Conservation (phyloP, 2,797 vertebrate genomes). For the Tragopan temminckii region DNA sequence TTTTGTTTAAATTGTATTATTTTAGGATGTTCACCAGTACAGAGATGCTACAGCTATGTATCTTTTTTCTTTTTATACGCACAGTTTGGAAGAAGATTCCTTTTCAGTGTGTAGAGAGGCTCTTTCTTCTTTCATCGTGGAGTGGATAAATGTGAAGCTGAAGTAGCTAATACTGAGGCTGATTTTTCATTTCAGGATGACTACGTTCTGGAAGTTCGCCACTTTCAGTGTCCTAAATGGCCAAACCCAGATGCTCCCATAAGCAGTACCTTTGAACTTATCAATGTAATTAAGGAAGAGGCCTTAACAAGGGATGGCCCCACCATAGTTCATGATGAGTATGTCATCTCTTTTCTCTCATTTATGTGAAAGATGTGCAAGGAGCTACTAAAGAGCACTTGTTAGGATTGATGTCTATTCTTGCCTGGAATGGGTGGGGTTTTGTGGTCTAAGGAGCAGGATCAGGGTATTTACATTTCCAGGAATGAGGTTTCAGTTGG, state of each 20-base stretch:
- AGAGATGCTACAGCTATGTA: not conserved
- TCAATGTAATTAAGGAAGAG: conserved; percentile 99
- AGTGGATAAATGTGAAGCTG: not conserved
- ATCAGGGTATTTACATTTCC: not conserved
- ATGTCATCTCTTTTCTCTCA: conserved; percentile 71
- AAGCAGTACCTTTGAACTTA: conserved; percentile 97
- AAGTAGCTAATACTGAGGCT: conserved; percentile 18
- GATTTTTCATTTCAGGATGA: conserved; percentile 88
- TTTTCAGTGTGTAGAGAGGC: not conserved
- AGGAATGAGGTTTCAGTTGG: not conserved
- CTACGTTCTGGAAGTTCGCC: conserved; percentile 97
- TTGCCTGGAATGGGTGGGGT: not conserved
- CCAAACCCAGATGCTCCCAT: conserved; percentile 96
- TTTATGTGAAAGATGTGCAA: not conserved
- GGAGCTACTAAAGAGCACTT: not conserved
- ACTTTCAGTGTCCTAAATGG: conserved; percentile 99
- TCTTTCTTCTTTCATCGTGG: not conserved
- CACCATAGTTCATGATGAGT: conserved; percentile 99
- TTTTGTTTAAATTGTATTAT: not conserved
- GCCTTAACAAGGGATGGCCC: conserved; percentile 97
- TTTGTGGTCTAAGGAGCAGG: not conserved
- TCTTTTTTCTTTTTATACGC: not conserved
- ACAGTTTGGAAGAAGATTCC: not conserved
- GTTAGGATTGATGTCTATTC: not conserved
- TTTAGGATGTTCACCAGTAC: not conserved